Evolutionary conservation across 1,140 invertebrate genomes (phyloP), one percentile per base, ranked within the genome.

Genomic region (Bombyx mandarina): DNA sequence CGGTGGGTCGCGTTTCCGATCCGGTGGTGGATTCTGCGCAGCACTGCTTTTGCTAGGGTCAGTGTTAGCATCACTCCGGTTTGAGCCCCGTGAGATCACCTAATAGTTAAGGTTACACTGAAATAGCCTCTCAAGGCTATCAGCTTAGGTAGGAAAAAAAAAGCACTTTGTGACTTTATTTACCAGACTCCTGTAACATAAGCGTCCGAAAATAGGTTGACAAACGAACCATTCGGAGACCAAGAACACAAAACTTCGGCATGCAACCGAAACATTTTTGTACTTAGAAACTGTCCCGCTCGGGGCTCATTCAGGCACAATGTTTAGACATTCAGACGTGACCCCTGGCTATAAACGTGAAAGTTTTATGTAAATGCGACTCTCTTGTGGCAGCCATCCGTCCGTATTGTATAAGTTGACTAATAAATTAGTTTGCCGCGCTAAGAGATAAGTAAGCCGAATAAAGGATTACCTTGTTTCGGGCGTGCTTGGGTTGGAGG

Each of bases 311-410:
- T 64, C 60, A 64, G 54, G 46, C 46, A 52, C 53, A 59, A 64
- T 59, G 61, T 56, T 63, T 62, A 65, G 58, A 61, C 65, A 63
- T 64, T 66, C 59, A 65, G 54, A 66, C 62, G 63, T 67, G 59
- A 63, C 61, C 60, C 60, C 61, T 35, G 47, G 56, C 65, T 57
- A 63, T 71, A 66, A 67, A 68, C 61, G 68, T 75, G 60, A 75
- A 75, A 77, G 71, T 74, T 77, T 67, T 69, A 73, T 73, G 70
- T 71, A 67, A 73, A 70, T 69, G 61, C 57, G 57, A 51, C 57
- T 58, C 58, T 65, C 58, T 54, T 45, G 61, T 63, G 63, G 64
- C 63, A 55, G 60, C 53, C 69, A 67, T 73, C 67, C 60, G 65
- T 69, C 66, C 62, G 63, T 65, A 71, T 71, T 65, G 67, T 65